A percentile compares a stretch with the other conserved stretches of the same genome.
These are phyloP conservation scores for Lanistes nyassanus DNA, from an alignment of 1,140 invertebrate species.

Conservation along the genomic window DNA sequence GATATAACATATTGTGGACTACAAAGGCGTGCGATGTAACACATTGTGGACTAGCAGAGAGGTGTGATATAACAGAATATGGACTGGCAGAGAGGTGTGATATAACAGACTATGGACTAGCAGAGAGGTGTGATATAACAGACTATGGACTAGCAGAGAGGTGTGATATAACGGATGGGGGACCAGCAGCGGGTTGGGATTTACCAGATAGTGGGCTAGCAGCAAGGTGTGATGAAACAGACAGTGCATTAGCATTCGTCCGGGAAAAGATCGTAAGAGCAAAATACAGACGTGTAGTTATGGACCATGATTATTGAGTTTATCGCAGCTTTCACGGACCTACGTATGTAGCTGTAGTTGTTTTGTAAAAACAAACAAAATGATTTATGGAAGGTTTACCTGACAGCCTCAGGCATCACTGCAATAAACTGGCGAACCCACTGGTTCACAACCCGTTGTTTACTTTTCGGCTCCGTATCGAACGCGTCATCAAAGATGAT, in stretches of 20 bases:
- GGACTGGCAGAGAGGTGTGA: not conserved
- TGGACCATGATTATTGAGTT: too few species aligned
- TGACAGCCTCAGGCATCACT: slow-evolving; percentile 93
- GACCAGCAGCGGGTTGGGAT: not conserved
- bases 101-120: not conserved
- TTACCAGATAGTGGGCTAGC: not conserved
- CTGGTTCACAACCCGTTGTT: slow-evolving; percentile 94
- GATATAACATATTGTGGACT: not conserved
- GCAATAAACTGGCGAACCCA: slow-evolving; percentile 93
- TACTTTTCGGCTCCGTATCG: slow-evolving; percentile 89
- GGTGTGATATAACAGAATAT: not conserved
- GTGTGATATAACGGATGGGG: not conserved
- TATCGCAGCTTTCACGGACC: not conserved
- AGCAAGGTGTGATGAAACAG: not conserved
- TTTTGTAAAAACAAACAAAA: not conserved
- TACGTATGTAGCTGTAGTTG: not conserved
- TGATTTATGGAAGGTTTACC: slow-evolving; percentile 51
- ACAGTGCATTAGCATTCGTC: not conserved
- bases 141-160: too few species aligned
- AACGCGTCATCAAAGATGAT: slow-evolving; percentile 99
- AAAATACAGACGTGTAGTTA: too few species aligned
- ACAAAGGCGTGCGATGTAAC: not conserved
- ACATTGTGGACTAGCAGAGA: not conserved
- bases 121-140: not conserved
- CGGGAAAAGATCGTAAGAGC: too few species aligned